A percentile compares a stretch with the other conserved stretches of the same genome.
These are phyloP conservation scores for Folsomia manolachei DNA, from an alignment of 2,888 invertebrate species.

Conservation along the genomic window DNA sequence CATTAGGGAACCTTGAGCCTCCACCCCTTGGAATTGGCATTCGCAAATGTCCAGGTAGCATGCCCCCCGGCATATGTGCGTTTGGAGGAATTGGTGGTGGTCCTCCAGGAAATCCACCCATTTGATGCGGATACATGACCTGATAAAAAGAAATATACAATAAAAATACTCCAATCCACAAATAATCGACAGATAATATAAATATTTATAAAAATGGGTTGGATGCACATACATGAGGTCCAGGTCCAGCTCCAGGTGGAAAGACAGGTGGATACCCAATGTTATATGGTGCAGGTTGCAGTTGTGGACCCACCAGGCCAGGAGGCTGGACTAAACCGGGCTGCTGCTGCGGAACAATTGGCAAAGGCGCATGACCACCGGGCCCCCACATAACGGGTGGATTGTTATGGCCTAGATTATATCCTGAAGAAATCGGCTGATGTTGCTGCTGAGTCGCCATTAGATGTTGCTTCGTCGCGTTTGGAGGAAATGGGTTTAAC, in stretches of 20 bases:
- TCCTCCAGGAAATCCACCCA: background rate
- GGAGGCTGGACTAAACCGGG: no score
- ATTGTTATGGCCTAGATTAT: background rate
- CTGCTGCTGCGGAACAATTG: conserved; percentile 11
- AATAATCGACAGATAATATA: no score
- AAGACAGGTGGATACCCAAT: background rate
- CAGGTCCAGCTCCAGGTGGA: background rate
- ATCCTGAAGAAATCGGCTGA: background rate
- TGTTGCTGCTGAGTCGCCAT: background rate
- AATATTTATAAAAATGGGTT: background rate
- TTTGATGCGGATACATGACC: background rate
- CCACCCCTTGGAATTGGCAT: background rate
- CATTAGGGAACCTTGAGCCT: background rate
- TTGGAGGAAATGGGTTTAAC: no score
- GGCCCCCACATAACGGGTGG: background rate
- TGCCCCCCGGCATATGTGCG: background rate
- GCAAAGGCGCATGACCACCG: background rate
- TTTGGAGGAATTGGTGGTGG: background rate
- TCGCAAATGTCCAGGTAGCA: background rate
- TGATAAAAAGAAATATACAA: no score
- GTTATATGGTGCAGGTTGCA: background rate
- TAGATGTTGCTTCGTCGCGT: background rate
- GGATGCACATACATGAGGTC: background rate
- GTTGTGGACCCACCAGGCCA: background rate
- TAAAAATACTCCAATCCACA: no score